phyloP scores from a whole-genome alignment of 23 tunicate species.

The Ciona savignyi region DNA sequence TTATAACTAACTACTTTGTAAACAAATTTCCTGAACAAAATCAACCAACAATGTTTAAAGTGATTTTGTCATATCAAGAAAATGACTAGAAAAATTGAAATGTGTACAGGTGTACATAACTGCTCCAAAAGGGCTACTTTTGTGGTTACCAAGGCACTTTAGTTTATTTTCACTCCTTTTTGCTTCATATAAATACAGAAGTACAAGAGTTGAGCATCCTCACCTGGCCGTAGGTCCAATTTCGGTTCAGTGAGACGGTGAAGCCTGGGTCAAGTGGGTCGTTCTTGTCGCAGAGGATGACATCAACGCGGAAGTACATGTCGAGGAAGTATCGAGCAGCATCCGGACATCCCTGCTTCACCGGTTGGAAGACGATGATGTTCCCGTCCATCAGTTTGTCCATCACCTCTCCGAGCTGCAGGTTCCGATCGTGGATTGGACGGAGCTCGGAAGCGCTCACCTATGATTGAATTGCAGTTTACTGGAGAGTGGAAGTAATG shows the following conservation, averaged over 20 bases:
- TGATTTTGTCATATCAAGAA: too few species aligned
- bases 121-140: too few species aligned
- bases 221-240: conserved; percentile 79
- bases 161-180: too few species aligned
- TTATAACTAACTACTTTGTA: too few species aligned
- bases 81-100: too few species aligned
- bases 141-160: too few species aligned
- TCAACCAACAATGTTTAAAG: too few species aligned
- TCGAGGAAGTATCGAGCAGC: conserved; percentile 78
- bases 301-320: conserved; percentile 70
- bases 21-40: too few species aligned
- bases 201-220: too few species aligned
- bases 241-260: conserved; percentile 65
- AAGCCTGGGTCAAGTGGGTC: conserved; percentile 89
- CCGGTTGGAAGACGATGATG: conserved; percentile 83
- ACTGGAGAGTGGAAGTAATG: too few species aligned
- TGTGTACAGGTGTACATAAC: too few species aligned
- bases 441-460: conserved; percentile 47
- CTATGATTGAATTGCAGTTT: background rate
- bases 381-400: conserved; percentile 96
- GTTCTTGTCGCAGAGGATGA: conserved; percentile 75
- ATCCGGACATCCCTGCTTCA: conserved; percentile 23
- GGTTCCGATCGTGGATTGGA: conserved; percentile 28
- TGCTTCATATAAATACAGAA: too few species aligned
- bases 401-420: conserved; percentile 86